Conservation (phyloP, 2,888 invertebrate species). For the Muscina levida region DNA sequence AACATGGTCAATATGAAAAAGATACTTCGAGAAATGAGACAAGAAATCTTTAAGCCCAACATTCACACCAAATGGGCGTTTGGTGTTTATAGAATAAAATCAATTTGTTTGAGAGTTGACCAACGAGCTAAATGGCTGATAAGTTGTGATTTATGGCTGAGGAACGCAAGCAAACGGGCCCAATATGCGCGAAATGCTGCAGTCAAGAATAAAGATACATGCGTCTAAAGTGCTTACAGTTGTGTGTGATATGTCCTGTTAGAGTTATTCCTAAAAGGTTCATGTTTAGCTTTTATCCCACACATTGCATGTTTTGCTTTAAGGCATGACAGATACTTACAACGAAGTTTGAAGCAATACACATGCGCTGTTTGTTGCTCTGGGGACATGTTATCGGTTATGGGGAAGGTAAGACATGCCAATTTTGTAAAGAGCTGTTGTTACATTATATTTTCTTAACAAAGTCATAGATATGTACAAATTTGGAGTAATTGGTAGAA, state of each 20-base stretch:
- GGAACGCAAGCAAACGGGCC: neutral
- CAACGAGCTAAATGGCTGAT: slow-evolving; percentile 14
- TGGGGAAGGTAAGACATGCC: no score
- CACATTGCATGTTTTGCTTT: no score
- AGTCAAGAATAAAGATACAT: neutral
- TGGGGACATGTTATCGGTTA: no score
- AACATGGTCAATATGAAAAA: slow-evolving; percentile 27
- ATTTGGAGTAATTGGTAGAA: no score
- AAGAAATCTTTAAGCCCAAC: neutral
- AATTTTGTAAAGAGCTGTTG: no score
- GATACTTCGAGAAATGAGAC: neutral
- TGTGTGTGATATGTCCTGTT: neutral
- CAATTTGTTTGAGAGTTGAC: slow-evolving; percentile 27
- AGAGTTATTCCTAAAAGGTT: neutral
- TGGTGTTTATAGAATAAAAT: slow-evolving; percentile 7
- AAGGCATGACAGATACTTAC: no score
- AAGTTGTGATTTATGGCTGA: slow-evolving; percentile 26
- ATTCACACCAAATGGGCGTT: slow-evolving; percentile 6
- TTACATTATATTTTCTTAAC: no score
- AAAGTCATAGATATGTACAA: no score
- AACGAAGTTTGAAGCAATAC: no score
- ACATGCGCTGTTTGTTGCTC: no score
- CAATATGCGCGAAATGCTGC: neutral
- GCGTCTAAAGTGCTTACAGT: no score
- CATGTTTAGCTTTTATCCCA: no score